phyloP scores from a whole-genome alignment of 2,113 vertebrate species.

The Cottus gobio region DNA sequence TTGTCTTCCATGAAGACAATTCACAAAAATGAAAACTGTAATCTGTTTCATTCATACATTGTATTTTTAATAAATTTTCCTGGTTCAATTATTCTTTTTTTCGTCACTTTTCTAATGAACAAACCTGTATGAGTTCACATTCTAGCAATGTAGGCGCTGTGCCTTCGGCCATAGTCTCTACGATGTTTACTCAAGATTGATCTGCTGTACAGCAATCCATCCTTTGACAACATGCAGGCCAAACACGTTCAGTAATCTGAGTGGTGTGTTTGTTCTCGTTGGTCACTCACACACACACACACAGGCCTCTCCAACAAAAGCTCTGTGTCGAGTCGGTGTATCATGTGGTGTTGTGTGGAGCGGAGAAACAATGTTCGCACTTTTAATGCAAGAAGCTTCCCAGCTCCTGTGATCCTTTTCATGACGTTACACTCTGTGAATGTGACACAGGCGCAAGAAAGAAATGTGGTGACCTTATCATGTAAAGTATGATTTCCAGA shows the following conservation, averaged over 20 bases:
- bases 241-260: neutral
- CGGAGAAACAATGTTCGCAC: conserved; percentile 6
- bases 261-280: neutral
- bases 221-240: conserved; percentile 3
- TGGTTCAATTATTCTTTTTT: neutral
- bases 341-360: conserved; percentile 8
- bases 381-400: conserved; percentile 17
- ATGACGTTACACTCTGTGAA: neutral
- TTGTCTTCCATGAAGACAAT: neutral
- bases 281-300: neutral
- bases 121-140: conserved; percentile 16
- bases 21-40: neutral
- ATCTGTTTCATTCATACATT: neutral
- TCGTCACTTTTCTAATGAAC: neutral
- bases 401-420: conserved; percentile 30
- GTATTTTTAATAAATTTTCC: neutral
- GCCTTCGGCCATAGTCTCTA: neutral
- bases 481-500: neutral
- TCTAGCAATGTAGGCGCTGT: conserved; percentile 5
- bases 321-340: neutral
- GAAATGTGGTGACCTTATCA: neutral
- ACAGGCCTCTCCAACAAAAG: neutral
- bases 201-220: neutral
- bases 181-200: neutral
- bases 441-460: neutral